Conservation (phyloP, 2,113 vertebrate species). For the Amblyornis subalaris region DNA sequence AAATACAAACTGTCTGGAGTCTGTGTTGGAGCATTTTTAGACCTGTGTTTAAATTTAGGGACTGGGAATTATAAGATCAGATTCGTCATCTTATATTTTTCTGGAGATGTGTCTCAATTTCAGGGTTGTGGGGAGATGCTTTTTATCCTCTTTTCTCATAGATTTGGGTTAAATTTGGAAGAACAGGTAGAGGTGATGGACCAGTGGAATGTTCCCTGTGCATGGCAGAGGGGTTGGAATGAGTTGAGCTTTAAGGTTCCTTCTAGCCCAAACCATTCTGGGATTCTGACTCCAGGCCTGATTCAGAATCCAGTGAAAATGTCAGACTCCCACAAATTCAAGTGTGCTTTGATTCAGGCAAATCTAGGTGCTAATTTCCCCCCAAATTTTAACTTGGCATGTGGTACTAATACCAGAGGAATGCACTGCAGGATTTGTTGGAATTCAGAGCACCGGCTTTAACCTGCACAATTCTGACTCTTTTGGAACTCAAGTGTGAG, state of each 20-base stretch:
- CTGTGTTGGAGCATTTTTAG: neutral
- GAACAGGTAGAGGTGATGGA: fast-evolving
- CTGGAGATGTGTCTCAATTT: neutral
- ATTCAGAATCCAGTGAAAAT: neutral
- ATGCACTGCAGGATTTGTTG: neutral
- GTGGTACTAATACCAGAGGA: neutral
- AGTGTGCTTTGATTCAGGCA: neutral
- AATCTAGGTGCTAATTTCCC: neutral
- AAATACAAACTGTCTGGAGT: neutral
- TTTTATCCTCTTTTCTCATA: neutral
- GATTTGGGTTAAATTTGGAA: neutral
- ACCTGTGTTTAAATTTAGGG: neutral
- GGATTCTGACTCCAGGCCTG: neutral
- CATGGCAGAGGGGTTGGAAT: neutral
- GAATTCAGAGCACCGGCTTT: neutral
- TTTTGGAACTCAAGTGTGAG: neutral
- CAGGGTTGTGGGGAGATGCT: fast-evolving
- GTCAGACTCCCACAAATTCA: neutral
- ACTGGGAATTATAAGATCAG: neutral
- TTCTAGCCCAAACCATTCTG: neutral
- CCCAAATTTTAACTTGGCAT: neutral
- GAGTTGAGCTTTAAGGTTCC: neutral
- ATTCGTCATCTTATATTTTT: neutral
- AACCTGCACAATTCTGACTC: neutral
- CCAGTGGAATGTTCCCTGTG: neutral